phyloP scores from a whole-genome alignment of 2,888 invertebrate species.

The Asteroscopus sphinx region DNA sequence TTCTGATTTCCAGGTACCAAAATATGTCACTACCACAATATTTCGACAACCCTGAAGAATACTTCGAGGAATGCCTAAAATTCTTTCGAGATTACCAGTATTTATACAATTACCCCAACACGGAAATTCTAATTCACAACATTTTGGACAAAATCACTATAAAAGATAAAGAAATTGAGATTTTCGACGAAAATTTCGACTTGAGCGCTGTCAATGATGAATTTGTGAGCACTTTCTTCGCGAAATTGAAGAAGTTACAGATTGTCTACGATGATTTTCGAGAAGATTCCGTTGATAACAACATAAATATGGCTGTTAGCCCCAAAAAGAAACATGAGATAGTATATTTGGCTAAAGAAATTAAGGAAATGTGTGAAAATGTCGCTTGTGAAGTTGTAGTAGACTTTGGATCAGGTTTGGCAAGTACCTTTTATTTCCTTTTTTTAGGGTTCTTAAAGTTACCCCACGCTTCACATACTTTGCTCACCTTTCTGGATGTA shows the following conservation, averaged over 20 bases:
- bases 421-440: conserved; percentile 73
- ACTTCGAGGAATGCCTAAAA: conserved; percentile 88
- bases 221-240: conserved; percentile 68
- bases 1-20: conserved; percentile 11
- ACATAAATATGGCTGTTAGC: conserved; percentile 78
- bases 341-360: conserved; percentile 88
- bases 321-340: conserved; percentile 94
- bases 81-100: conserved; percentile 91
- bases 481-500: no score
- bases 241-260: conserved; percentile 63
- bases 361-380: conserved; percentile 84
- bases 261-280: conserved; percentile 59
- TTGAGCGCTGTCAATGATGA: conserved; percentile 48
- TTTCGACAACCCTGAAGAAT: conserved; percentile 74
- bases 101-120: conserved; percentile 92
- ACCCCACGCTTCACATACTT: no score
- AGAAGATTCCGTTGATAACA: conserved; percentile 59
- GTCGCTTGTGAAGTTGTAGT: conserved; percentile 88
- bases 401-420: conserved; percentile 94
- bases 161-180: conserved; percentile 66
- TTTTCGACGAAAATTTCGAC: conserved; percentile 63
- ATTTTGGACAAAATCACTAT: conserved; percentile 88
- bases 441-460: no score
- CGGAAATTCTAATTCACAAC: conserved; percentile 89
- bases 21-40: conserved; percentile 75